Conservation (phyloP, 2,888 invertebrate species). For the Spilosoma lubricipeda region DNA sequence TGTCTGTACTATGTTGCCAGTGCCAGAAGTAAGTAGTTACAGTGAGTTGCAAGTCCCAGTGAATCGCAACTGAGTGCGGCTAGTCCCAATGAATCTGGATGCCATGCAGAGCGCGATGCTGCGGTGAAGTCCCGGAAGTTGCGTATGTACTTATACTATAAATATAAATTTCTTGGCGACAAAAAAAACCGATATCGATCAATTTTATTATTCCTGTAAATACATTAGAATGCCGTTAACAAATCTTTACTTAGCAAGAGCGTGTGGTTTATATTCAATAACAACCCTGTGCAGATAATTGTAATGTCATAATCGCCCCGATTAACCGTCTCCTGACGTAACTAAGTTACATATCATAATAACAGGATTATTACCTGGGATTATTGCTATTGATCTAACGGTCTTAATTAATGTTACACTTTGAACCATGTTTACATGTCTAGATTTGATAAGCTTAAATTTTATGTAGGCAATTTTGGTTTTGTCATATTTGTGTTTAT, state of each 20-base stretch:
- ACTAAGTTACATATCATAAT: neutral
- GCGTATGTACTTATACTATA: too few species aligned
- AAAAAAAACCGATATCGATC: neutral
- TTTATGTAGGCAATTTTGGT: neutral
- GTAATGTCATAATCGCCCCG: constrained; percentile 7
- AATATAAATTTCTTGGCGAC: too few species aligned
- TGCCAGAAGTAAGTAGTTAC: too few species aligned
- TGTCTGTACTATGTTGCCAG: too few species aligned
- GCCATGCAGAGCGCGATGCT: too few species aligned
- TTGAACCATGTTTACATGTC: neutral
- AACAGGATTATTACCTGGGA: neutral
- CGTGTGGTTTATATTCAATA: neutral
- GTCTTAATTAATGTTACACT: neutral
- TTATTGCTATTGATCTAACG: neutral
- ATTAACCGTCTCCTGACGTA: constrained; percentile 9
- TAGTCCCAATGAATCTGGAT: too few species aligned
- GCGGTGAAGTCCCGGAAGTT: too few species aligned
- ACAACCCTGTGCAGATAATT: neutral
- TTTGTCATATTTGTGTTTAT: neutral
- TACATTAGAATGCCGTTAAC: neutral
- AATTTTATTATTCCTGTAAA: neutral
- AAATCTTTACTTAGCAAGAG: neutral
- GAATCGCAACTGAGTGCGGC: too few species aligned
- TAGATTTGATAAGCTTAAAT: neutral
- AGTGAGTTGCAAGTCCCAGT: too few species aligned